Conservation (phyloP, 2,888 invertebrate species). For the Heliconius aoede region DNA sequence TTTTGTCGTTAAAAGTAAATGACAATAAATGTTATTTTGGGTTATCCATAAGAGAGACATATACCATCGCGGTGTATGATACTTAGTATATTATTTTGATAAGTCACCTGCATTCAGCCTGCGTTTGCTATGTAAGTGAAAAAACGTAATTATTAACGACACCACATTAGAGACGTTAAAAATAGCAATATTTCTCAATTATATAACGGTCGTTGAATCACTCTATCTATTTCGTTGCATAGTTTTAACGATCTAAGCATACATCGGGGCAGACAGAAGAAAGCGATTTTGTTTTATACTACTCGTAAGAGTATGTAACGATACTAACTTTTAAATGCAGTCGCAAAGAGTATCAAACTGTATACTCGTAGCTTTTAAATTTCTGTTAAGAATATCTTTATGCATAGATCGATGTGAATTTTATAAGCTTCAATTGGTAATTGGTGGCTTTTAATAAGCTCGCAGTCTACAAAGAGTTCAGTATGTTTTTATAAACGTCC, state of each 20-base stretch:
- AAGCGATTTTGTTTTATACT: neutral
- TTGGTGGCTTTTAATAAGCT: no score
- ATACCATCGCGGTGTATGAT: neutral
- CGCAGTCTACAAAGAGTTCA: no score
- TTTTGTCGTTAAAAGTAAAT: neutral
- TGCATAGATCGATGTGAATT: no score
- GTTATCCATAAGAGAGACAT: neutral
- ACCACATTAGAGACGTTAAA: neutral
- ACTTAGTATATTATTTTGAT: neutral
- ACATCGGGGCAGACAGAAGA: neutral
- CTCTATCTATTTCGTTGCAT: neutral
- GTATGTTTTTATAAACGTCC: no score
- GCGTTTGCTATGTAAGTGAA: no score
- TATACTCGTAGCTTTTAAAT: no score
- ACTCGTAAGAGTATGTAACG: no score
- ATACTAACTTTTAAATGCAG: no score
- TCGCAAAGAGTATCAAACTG: no score
- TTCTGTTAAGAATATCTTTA: no score
- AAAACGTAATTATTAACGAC: neutral
- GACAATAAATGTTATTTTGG: neutral
- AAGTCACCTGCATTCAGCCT: no score
- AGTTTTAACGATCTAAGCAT: neutral
- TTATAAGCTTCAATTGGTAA: no score
- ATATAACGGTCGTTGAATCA: neutral
- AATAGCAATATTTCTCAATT: neutral